Conservation (phyloP, 2,888 invertebrate genomes). For the Chrysomela aeneicollis region DNA sequence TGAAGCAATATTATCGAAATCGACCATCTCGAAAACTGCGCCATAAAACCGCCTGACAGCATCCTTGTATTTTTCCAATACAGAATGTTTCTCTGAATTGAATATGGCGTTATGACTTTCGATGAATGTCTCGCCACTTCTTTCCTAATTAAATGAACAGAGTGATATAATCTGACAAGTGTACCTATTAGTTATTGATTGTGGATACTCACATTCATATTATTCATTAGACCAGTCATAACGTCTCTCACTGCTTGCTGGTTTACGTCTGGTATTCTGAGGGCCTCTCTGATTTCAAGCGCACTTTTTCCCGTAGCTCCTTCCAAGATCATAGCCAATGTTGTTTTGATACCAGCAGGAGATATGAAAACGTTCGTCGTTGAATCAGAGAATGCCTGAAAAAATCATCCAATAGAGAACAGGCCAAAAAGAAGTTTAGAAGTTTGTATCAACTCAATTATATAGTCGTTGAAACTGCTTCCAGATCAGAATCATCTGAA, state of each 20-base stretch:
- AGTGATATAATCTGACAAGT: slow-evolving; percentile 7
- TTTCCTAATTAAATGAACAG: slow-evolving; percentile 45
- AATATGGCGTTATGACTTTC: slow-evolving; percentile 65
- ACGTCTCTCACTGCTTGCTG: slow-evolving; percentile 41
- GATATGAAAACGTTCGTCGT: slow-evolving; percentile 70
- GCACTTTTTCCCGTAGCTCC: slow-evolving; percentile 68
- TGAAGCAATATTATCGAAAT: slow-evolving; percentile 62
- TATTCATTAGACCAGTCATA: slow-evolving; percentile 42
- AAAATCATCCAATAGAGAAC: too few species aligned
- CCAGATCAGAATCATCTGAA: too few species aligned
- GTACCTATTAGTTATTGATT: background rate
- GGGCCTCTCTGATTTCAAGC: slow-evolving; percentile 65
- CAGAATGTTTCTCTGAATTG: slow-evolving; percentile 59
- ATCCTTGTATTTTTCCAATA: slow-evolving; percentile 61
- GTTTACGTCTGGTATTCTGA: slow-evolving; percentile 61
- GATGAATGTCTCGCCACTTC: slow-evolving; percentile 46
- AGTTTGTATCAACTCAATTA: too few species aligned
- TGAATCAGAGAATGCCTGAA: slow-evolving; percentile 47
- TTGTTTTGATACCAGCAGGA: slow-evolving; percentile 72
- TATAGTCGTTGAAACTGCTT: too few species aligned
- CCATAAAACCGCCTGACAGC: slow-evolving; percentile 63
- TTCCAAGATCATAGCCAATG: slow-evolving; percentile 70
- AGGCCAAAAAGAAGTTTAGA: too few species aligned
- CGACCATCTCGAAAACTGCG: slow-evolving; percentile 62
- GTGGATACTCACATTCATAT: slow-evolving; percentile 43